These are phyloP conservation scores for Oenanthe oenanthe DNA, from an alignment of 2,113 vertebrate species.

Conservation along the genomic window DNA sequence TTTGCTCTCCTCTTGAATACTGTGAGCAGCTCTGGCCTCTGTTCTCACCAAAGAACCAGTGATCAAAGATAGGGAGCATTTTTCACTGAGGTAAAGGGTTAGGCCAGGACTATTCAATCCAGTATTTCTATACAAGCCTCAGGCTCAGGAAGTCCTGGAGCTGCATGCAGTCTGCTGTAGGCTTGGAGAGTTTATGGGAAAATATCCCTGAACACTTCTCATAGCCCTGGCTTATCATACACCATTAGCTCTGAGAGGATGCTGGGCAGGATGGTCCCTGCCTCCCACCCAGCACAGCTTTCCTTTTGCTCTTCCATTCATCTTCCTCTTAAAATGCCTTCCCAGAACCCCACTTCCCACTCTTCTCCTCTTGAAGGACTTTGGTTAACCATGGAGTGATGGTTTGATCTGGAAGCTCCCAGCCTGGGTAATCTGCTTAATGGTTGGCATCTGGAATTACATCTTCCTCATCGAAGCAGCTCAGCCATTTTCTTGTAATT, in stretches of 20 bases:
- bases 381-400: rapidly evolving
- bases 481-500: conserved; percentile 42
- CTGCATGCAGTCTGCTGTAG: not conserved
- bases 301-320: not conserved
- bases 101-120: not conserved
- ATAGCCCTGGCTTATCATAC: not conserved
- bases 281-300: not conserved
- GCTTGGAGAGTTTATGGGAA: not conserved
- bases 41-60: not conserved
- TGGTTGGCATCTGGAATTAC: not conserved
- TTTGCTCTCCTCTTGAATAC: not conserved
- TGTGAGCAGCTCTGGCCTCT: not conserved
- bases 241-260: not conserved
- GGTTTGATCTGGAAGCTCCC: not conserved
- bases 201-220: not conserved
- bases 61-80: not conserved
- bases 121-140: not conserved
- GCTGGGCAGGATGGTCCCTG: not conserved
- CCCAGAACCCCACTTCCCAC: not conserved
- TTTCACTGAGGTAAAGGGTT: not conserved
- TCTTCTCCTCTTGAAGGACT: not conserved
- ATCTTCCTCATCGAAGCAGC: not conserved
- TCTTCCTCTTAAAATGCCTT: not conserved
- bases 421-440: not conserved
- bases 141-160: not conserved